Evolutionary conservation across 2,888 invertebrate species (phyloP).

Genomic region (Nematopogon swammerdamellus): DNA sequence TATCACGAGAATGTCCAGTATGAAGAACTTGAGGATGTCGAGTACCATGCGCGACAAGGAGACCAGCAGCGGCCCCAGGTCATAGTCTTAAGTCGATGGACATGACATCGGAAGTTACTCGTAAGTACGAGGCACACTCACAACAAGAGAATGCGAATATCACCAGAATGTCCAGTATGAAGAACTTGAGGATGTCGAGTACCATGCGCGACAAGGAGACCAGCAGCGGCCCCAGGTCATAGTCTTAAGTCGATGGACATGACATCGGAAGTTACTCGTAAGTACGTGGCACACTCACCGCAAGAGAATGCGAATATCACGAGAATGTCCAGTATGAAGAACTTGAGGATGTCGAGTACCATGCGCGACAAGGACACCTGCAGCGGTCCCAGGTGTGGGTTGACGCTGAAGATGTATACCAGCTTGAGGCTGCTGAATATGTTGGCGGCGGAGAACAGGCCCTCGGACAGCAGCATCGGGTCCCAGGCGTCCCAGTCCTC

Average conservation of each 20-base stretch:
- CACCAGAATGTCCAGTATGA: conserved; percentile 87
- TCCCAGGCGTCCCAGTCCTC: conserved; percentile 98
- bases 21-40: conserved; percentile 96
- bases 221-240: conserved; percentile 93
- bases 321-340: conserved; percentile 88
- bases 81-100: no score
- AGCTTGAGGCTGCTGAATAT: conserved; percentile 92
- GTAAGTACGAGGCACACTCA: no score
- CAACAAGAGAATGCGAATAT: conserved; percentile 96
- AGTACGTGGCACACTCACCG: conserved; percentile 76
- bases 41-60: conserved; percentile 92
- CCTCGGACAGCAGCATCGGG: conserved; percentile 93
- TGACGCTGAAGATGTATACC: conserved; percentile 97
- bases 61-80: conserved; percentile 94
- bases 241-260: no score
- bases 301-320: conserved; percentile 96
- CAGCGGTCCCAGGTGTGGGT: conserved; percentile 93
- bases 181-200: conserved; percentile 94
- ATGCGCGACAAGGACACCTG: conserved; percentile 93
- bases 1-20: conserved; percentile 85
- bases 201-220: conserved; percentile 94
- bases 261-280: no score
- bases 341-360: conserved; percentile 96
- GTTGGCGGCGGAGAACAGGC: conserved; percentile 96
- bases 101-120: no score